A percentile compares a stretch with the other conserved stretches of the same genome.
These are phyloP conservation scores for Dryoscopus gambensis DNA, from an alignment of 2,113 vertebrate species.

Conservation along the genomic window DNA sequence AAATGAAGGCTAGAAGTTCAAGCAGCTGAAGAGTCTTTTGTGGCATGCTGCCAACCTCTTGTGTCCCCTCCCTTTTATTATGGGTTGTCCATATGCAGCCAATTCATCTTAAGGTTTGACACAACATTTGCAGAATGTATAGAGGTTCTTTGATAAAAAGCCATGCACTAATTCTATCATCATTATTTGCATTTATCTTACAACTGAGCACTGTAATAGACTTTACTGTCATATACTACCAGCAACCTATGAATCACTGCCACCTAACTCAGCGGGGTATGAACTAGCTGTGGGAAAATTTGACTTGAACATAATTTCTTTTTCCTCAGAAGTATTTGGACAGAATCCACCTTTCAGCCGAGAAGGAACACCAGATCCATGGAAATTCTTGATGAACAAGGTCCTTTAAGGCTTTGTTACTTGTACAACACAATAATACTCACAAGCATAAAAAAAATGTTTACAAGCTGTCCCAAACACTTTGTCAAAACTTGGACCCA, in stretches of 20 bases:
- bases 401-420: background rate
- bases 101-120: background rate
- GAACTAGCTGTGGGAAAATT: background rate
- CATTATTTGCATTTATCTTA: constrained; percentile 12
- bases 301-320: background rate
- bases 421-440: background rate
- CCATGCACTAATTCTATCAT: background rate
- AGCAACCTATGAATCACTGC: background rate
- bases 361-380: background rate
- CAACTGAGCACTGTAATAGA: background rate
- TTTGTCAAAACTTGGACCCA: background rate
- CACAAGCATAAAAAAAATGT: background rate
- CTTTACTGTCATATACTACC: background rate
- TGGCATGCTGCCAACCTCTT: background rate
- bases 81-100: background rate
- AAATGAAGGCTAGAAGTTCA: background rate
- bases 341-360: background rate
- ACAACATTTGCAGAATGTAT: background rate
- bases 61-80: background rate
- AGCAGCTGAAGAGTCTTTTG: background rate
- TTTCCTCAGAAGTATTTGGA: background rate
- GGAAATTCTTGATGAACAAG: background rate
- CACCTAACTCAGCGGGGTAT: background rate
- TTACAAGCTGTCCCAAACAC: background rate
- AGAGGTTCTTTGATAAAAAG: background rate